phyloP scores from a whole-genome alignment of 1,140 invertebrate genomes.

The Pseudoatta argentina region DNA sequence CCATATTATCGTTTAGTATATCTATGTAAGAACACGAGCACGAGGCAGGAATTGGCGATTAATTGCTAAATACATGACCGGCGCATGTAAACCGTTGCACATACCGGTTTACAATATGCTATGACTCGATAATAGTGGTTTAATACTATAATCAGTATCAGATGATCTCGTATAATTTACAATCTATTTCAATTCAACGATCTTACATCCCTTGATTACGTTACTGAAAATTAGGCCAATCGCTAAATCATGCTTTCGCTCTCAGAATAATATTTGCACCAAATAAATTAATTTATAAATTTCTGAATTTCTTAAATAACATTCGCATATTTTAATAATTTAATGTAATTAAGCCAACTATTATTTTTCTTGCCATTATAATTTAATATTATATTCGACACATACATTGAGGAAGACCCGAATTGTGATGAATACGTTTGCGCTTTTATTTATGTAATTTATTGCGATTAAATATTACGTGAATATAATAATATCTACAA shows the following conservation, averaged over 20 bases:
- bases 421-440: too few species aligned
- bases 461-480: too few species aligned
- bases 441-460: too few species aligned
- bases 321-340: neutral
- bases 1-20: conserved; percentile 8
- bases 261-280: neutral
- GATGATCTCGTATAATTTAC: neutral
- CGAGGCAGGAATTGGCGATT: conserved; percentile 30
- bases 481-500: too few species aligned
- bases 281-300: neutral
- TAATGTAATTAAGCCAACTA: neutral
- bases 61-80: conserved; percentile 39
- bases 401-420: too few species aligned
- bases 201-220: conserved; percentile 5
- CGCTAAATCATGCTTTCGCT: neutral
- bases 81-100: neutral
- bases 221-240: neutral
- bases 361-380: too few species aligned
- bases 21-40: conserved; percentile 22
- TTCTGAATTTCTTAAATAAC: neutral
- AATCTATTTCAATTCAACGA: neutral
- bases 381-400: too few species aligned
- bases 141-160: conserved; percentile 20
- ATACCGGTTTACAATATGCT: conserved; percentile 39
- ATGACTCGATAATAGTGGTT: conserved; percentile 27